phyloP scores from a whole-genome alignment of 1,140 invertebrate genomes.

The Drosophila bocki region DNA sequence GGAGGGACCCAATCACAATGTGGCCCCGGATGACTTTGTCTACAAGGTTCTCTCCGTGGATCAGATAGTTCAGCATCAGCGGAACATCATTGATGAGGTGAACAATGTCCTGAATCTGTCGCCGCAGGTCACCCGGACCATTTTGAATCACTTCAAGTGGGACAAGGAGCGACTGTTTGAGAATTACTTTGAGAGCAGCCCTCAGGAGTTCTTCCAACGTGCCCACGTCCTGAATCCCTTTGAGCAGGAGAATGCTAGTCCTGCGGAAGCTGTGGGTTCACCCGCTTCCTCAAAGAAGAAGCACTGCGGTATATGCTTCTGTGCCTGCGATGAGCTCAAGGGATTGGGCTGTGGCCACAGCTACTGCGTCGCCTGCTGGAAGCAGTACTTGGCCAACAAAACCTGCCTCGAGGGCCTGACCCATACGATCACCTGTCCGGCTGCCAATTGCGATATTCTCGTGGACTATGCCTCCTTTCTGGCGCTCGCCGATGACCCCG shows the following conservation, averaged over 20 bases:
- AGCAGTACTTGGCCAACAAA: slow-evolving; percentile 98
- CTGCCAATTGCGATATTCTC: slow-evolving; percentile 95
- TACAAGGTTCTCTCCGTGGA: slow-evolving; percentile 97
- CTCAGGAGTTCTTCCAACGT: slow-evolving; percentile 96
- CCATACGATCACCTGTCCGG: slow-evolving; percentile 98
- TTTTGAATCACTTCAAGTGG: slow-evolving; percentile 99
- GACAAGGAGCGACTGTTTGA: slow-evolving; percentile 99
- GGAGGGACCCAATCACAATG: slow-evolving; percentile 87
- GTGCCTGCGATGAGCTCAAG: slow-evolving; percentile 93
- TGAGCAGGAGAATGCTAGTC: slow-evolving; percentile 1
- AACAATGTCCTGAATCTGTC: slow-evolving; percentile 95
- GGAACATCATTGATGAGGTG: slow-evolving; percentile 98
- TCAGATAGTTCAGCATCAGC: slow-evolving; percentile 98
- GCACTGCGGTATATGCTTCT: slow-evolving; percentile 86
- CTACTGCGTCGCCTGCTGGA: slow-evolving; percentile 98
- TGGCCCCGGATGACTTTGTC: slow-evolving; percentile 94
- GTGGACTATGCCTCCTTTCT: slow-evolving; percentile 98
- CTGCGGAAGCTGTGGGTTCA: background rate
- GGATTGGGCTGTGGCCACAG: slow-evolving; percentile 98
- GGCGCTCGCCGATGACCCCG: slow-evolving; percentile 94
- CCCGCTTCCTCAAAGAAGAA: slow-evolving; percentile 85
- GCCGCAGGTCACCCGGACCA: slow-evolving; percentile 94
- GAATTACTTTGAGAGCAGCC: slow-evolving; percentile 97
- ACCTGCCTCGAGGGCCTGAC: slow-evolving; percentile 98
- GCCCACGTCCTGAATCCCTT: slow-evolving; percentile 97